Base-by-base conservation (phyloP, 2,888 invertebrate species). In the Candidula unifasciata region DNA sequence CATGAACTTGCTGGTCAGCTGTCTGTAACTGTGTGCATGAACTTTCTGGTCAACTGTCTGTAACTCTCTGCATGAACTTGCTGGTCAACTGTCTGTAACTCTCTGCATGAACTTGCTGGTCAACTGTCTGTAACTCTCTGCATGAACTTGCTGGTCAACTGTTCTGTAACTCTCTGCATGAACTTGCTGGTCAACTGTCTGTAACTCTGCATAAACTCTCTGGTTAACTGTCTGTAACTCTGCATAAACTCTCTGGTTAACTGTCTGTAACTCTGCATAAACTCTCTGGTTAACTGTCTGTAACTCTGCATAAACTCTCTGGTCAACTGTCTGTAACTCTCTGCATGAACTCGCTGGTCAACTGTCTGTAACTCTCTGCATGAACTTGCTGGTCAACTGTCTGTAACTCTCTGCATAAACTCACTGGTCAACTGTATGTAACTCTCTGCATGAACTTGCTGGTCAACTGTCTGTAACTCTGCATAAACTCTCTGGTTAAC, bases 1-100 rank as follows among this genome's bases (percentile, higher is more conserved):
- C 93, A 87, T 93, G 71, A 94, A 93, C 88, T 94, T 93, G 88
- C 90, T 91, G 88, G 92, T 13, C n/a, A n/a, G n/a, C n/a, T n/a
- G n/a, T n/a, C n/a, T n/a, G n/a, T n/a, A n/a, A n/a, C n/a, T n/a
- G n/a, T n/a, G n/a, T 64, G 16, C 16, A 64, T 64, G 16, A 64
- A 24, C 16, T 64, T 8, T 44, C 44, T 44, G 3, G 44, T 44
- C 3, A 10, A 3, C 44, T 44, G 44, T 44, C 10, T 44, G 44
- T 44, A 44, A 44, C n/a, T n/a, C 13, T 44, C 44, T 44, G 13
- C 13, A 44, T 44, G 13, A 44, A 44, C 13, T 44, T 10, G 8
- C 44, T 44, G 6, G 44, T 44, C 44, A 44, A 6, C 44, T 73
- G 52, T 73, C 44, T 13, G 35, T 71, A 54, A 30, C 35, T 30